Evolutionary conservation across 2,888 invertebrate genomes (phyloP), one percentile per base, ranked within the genome.

Genomic region (Nemotelus pantherinus): DNA sequence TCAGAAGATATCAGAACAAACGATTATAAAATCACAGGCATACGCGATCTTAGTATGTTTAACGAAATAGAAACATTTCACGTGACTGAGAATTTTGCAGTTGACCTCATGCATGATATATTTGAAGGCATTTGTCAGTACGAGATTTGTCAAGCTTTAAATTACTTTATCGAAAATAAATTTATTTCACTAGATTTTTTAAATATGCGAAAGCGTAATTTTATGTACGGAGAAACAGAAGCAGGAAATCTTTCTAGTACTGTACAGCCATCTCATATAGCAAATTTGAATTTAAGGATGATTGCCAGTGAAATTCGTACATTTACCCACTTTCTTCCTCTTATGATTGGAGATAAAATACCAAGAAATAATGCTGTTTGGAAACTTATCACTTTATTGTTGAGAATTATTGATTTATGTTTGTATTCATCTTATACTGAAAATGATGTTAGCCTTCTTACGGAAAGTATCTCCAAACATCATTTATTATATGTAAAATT

Each of bases 51-150:
- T 9, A 63, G 44, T 10, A 45, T 77, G 70, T 77, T 72, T 3
- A 77, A 77, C 65, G 9, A 55, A 58, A 47, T 74, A 4, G 6
- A 45, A 9, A n/a, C 47, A 10, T 74, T 47, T 58, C 74, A 74
- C 48, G 77, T 72, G 3, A 57, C 44, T 41, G 57, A 77, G 41
- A 77, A 77, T 67, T 65, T 67, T 45, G 25, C 64, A 58, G 39
- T 10, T 3, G 77, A 77, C 64, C 65, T 74, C 7, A 77, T 77
- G 74, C 77, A 77, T 67, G 77, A 77, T 55, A n/a, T 77, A 1
- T 77, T 77, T 50, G 53, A 53, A 41, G 77, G 77, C 2, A 55
- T 77, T 47, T 63, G 63, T 50, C 48, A 48, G 4, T 77, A 74
- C 58, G 55, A 77, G 9, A 10, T 77, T 10, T 77, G 47, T 9